These are phyloP conservation scores for Charina bottae DNA, from an alignment of 2,113 vertebrate species.

Conservation along the genomic window DNA sequence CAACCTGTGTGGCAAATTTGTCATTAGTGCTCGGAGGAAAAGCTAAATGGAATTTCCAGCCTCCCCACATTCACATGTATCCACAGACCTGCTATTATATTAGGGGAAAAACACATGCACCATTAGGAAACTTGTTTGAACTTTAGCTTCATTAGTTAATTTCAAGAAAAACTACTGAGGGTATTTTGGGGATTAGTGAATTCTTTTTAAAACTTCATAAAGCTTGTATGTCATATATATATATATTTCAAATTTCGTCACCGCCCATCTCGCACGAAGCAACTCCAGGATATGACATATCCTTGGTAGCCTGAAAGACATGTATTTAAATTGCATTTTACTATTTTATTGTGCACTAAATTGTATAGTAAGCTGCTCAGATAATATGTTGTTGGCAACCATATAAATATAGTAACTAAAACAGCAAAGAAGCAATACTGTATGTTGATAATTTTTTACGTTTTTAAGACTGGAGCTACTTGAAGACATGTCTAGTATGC, in stretches of 20 bases:
- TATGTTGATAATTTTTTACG: neutral
- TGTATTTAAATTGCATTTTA: neutral
- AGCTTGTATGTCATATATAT: neutral
- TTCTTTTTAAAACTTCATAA: neutral
- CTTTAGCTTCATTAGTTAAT: neutral
- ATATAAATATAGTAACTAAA: neutral
- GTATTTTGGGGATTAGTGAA: neutral
- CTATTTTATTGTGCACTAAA: neutral
- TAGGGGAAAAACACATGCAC: neutral
- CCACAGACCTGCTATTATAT: neutral
- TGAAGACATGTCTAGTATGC: neutral
- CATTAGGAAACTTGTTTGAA: neutral
- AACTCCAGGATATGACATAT: no score
- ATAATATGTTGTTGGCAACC: neutral
- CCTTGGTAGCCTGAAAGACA: neutral
- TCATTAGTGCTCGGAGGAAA: neutral
- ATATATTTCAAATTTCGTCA: no score
- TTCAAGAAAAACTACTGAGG: neutral
- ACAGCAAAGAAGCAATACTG: neutral
- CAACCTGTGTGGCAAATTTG: neutral
- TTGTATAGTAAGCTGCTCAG: neutral
- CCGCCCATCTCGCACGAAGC: no score
- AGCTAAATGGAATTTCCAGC: neutral
- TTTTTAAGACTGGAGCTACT: neutral
- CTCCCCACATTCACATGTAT: neutral